A percentile compares a stretch with the other conserved stretches of the same genome.
phyloP scores from a whole-genome alignment of 2,113 vertebrate species.

The Odontophorus gujanensis region DNA sequence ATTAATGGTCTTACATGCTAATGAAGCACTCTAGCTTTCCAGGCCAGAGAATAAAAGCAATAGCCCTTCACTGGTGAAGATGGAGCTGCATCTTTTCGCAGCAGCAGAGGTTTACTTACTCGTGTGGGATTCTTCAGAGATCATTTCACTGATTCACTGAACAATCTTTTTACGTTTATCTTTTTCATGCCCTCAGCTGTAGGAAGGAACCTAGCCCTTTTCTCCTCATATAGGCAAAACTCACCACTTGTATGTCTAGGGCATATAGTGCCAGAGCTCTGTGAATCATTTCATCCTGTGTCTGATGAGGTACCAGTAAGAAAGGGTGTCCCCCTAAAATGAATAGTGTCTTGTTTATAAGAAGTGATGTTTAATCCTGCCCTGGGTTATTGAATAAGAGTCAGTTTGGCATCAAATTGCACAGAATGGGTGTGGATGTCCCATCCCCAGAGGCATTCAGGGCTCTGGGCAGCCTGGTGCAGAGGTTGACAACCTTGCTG shows the following conservation, averaged over 20 bases:
- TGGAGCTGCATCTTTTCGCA: background rate
- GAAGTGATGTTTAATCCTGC: constrained; percentile 24
- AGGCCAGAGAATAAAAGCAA: constrained; percentile 25
- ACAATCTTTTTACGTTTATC: background rate
- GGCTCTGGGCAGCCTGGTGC: too few relatives aligned
- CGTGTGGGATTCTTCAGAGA: background rate
- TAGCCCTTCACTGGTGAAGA: background rate
- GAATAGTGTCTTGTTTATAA: background rate
- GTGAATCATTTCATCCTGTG: background rate
- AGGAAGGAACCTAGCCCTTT: background rate
- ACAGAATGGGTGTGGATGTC: too few relatives aligned
- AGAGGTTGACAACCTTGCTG: too few relatives aligned
- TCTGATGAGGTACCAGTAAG: background rate
- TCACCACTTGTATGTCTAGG: background rate
- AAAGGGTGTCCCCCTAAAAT: background rate
- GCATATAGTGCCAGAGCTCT: background rate
- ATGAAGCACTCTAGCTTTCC: constrained; percentile 30
- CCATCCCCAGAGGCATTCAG: too few relatives aligned
- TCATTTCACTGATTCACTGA: background rate
- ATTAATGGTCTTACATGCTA: constrained; percentile 32
- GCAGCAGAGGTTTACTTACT: constrained; percentile 5
- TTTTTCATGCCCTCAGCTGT: background rate
- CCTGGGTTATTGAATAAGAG: background rate
- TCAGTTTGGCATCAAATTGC: background rate
- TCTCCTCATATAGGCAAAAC: background rate